Conservation (phyloP, 2,113 vertebrate species). For the Spea multiplicata region DNA sequence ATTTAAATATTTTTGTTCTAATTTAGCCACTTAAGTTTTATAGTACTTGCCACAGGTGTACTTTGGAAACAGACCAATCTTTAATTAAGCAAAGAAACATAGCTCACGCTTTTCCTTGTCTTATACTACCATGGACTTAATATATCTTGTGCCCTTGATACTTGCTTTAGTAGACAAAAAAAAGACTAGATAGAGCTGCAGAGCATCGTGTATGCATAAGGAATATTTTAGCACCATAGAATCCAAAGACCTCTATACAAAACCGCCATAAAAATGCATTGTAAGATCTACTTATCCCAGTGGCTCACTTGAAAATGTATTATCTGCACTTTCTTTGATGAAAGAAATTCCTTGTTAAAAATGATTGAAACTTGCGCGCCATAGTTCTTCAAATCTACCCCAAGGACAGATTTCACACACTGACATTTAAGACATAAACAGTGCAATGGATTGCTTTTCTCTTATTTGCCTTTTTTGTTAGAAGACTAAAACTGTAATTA, state of each 20-base stretch:
- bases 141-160: slow-evolving; percentile 3
- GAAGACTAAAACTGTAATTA: no score
- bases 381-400: slow-evolving; percentile 21
- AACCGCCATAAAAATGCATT: slow-evolving; percentile 13
- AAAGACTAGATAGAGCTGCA: no score
- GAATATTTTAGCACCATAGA: background rate
- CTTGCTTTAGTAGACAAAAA: background rate
- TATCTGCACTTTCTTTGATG: slow-evolving; percentile 21
- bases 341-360: slow-evolving; percentile 20
- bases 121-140: no score
- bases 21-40: no score
- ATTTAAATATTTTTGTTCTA: no score
- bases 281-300: slow-evolving; percentile 33
- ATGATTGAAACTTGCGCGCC: slow-evolving; percentile 27
- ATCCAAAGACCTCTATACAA: slow-evolving; percentile 15
- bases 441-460: slow-evolving; percentile 2
- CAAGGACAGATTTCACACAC: slow-evolving; percentile 27
- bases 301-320: slow-evolving; percentile 26
- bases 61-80: no score
- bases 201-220: background rate
- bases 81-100: no score
- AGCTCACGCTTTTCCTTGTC: no score
- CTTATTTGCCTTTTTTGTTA: no score
- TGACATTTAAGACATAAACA: slow-evolving; percentile 28
- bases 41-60: no score